phyloP scores from a whole-genome alignment of 1,140 invertebrate genomes.

The Mylabris phalerata region DNA sequence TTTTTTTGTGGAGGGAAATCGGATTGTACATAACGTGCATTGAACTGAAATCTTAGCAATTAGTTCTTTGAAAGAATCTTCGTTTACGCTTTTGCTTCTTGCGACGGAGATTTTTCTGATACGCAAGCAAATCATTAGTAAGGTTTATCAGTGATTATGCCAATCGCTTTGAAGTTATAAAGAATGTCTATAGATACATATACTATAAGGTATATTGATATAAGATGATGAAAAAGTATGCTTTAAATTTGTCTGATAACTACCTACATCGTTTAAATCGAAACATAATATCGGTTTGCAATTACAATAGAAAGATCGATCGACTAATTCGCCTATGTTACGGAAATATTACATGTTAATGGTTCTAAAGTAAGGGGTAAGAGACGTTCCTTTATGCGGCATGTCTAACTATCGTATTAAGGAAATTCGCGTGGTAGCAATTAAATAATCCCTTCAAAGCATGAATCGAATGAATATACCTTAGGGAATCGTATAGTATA shows the following conservation, averaged over 20 bases:
- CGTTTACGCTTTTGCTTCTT: conserved; percentile 28
- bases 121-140: conserved; percentile 37
- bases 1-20: conserved; percentile 31
- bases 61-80: conserved; percentile 37
- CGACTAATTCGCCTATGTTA: conserved; percentile 24
- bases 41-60: conserved; percentile 40
- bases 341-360: conserved; percentile 36
- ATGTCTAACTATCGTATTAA: conserved; percentile 39
- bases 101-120: conserved; percentile 31
- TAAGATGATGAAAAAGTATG: neutral
- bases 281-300: conserved; percentile 6
- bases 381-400: conserved; percentile 34
- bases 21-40: conserved; percentile 37
- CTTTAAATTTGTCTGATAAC: neutral
- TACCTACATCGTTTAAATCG: too few relatives aligned
- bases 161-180: conserved; percentile 36
- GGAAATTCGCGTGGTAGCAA: conserved; percentile 35
- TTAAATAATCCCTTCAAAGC: conserved; percentile 42
- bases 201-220: conserved; percentile 6
- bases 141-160: conserved; percentile 41
- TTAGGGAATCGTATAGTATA: conserved; percentile 26
- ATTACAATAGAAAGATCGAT: conserved; percentile 28
- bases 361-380: conserved; percentile 35
- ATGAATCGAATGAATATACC: conserved; percentile 32
- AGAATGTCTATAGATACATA: neutral